phyloP scores from a whole-genome alignment of 1,140 invertebrate genomes.

The Pseudomyrmex concolor region DNA sequence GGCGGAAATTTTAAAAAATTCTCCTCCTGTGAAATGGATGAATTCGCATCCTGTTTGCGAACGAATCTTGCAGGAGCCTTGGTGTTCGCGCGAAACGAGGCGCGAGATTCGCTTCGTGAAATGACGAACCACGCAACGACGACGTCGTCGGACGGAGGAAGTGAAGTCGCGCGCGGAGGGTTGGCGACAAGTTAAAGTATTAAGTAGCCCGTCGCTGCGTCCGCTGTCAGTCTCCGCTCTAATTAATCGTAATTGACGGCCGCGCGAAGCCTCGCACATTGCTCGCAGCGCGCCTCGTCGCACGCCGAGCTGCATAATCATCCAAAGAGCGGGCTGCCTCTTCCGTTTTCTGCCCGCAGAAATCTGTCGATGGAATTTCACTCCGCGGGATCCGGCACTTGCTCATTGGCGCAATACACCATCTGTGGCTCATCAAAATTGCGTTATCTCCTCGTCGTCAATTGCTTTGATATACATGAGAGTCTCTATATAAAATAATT shows the following conservation, averaged over 20 bases:
- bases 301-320: constrained; percentile 69
- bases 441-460: background rate
- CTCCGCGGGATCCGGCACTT: background rate
- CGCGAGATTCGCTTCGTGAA: constrained; percentile 21
- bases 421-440: background rate
- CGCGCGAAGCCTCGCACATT: constrained; percentile 84
- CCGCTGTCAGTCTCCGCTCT: constrained; percentile 85
- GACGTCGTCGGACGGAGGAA: constrained; percentile 39
- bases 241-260: constrained; percentile 85
- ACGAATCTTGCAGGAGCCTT: background rate
- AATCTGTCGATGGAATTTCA: constrained; percentile 50
- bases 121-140: constrained; percentile 18
- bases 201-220: constrained; percentile 84
- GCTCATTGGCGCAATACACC: background rate
- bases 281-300: constrained; percentile 70
- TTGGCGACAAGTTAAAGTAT: constrained; percentile 81
- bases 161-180: constrained; percentile 68
- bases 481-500: background rate
- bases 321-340: constrained; percentile 44
- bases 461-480: too few species aligned
- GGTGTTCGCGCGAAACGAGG: background rate
- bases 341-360: constrained; percentile 61
- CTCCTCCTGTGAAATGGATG: too few species aligned
- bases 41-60: background rate
- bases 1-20: too few species aligned